These are phyloP conservation scores for Nesometra sesokonis DNA, from an alignment of 35 echinoderm and acorn worm species.

Conservation along the genomic window DNA sequence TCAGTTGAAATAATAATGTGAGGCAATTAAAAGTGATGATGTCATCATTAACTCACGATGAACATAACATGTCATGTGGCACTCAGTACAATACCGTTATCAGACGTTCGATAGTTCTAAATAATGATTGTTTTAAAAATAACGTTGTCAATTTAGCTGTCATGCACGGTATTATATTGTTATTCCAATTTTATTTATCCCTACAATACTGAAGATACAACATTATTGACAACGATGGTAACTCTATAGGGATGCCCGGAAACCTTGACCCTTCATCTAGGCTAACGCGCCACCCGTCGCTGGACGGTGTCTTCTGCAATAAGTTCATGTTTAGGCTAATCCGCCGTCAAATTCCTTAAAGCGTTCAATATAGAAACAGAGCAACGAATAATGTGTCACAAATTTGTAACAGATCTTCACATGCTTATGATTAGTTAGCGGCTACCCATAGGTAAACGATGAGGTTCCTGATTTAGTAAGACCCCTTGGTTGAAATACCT, in stretches of 20 bases:
- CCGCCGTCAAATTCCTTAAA: neutral
- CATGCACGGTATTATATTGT: too few relatives aligned
- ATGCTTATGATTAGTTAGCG: neutral
- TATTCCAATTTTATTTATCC: too few relatives aligned
- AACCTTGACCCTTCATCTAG: neutral
- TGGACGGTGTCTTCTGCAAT: neutral
- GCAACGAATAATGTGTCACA: neutral
- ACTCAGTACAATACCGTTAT: too few relatives aligned
- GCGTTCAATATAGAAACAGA: neutral
- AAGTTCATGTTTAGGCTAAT: neutral
- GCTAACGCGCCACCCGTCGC: neutral
- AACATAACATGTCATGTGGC: too few relatives aligned
- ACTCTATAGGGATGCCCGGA: neutral
- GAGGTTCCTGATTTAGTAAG: too few relatives aligned
- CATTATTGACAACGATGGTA: neutral
- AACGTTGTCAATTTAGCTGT: too few relatives aligned
- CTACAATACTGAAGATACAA: neutral
- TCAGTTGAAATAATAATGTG: too few relatives aligned
- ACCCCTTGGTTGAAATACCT: too few relatives aligned
- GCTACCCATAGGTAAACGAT: neutral
- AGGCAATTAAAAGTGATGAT: too few relatives aligned
- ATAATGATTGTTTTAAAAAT: too few relatives aligned
- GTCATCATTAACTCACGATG: too few relatives aligned
- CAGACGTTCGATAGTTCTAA: too few relatives aligned
- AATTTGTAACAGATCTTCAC: neutral